Percentiles rank a stretch among this genome's conserved stretches.
phyloP scores from a whole-genome alignment of 1,140 invertebrate genomes.

The Neodiprion pinetum region DNA sequence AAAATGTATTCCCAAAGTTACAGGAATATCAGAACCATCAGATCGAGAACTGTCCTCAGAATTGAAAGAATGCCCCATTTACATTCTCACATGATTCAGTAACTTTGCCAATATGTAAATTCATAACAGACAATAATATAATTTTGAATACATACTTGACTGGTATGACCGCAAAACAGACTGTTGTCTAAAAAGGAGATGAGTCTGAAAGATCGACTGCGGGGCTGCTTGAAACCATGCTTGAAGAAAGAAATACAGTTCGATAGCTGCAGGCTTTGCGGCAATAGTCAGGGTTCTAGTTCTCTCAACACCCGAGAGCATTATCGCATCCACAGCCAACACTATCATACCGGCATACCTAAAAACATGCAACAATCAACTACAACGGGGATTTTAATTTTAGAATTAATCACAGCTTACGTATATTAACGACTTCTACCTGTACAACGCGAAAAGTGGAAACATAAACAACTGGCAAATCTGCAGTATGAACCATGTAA shows the following conservation, averaged over 20 bases:
- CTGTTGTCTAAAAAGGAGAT: conserved; percentile 63
- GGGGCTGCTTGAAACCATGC: conserved; percentile 78
- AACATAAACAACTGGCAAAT: conserved; percentile 67
- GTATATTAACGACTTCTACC: conserved; percentile 55
- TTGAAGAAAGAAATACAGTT: conserved; percentile 76
- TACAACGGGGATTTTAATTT: conserved; percentile 25
- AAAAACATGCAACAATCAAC: conserved; percentile 18
- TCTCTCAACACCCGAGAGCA: conserved; percentile 65
- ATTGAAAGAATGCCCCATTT: too few species aligned
- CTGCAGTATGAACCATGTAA: conserved; percentile 66
- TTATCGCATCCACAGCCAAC: conserved; percentile 73
- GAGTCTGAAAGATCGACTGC: conserved; percentile 70
- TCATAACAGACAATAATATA: background rate
- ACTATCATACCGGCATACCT: conserved; percentile 74
- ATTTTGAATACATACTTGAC: conserved; percentile 40
- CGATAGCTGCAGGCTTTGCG: conserved; percentile 68
- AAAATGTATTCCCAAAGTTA: too few species aligned
- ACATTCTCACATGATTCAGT: too few species aligned
- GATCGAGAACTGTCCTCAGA: too few species aligned
- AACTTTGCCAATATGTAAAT: background rate
- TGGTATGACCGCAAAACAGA: conserved; percentile 37
- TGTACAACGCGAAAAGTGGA: conserved; percentile 72
- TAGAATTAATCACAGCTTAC: conserved; percentile 13
- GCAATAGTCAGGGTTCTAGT: conserved; percentile 65
- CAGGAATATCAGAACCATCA: too few species aligned